Conservation (phyloP, 2,888 invertebrate genomes). For the Polyommatus icarus region DNA sequence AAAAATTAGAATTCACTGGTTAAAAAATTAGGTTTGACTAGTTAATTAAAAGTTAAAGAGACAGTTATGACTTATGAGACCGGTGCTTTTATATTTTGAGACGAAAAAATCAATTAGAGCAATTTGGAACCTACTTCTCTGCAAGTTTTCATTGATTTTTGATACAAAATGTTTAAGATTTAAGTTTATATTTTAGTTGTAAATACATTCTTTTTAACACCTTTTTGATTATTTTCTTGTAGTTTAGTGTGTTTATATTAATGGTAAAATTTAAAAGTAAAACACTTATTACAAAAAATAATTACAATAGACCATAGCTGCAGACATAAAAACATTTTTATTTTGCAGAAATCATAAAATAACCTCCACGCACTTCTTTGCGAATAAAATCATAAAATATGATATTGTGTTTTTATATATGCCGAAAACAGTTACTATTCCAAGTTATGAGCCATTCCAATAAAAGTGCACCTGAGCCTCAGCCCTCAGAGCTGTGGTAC, state of each 20-base stretch:
- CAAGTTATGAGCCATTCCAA: constrained; percentile 5
- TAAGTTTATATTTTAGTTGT: no score
- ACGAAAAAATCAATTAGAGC: background rate
- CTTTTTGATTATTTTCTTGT: no score
- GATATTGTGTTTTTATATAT: background rate
- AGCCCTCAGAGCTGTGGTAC: background rate
- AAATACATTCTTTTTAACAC: no score
- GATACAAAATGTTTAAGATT: background rate
- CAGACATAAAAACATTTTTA: no score
- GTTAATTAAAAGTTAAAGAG: background rate
- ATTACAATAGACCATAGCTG: no score
- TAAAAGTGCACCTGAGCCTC: constrained; percentile 11
- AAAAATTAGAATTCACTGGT: no score
- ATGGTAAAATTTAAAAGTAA: no score
- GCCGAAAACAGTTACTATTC: constrained; percentile 5
- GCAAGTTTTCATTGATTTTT: background rate
- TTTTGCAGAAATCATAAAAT: background rate
- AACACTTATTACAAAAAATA: no score
- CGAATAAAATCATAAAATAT: background rate
- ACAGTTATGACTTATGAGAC: background rate
- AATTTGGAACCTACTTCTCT: no score
- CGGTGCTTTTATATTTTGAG: background rate
- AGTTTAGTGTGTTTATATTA: no score
- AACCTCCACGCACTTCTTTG: background rate
- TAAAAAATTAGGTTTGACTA: background rate